Percentiles rank a stretch among this genome's conserved stretches.
Evolutionary conservation across 2,888 invertebrate genomes (phyloP).

Genomic region (Baronia brevicornis): DNA sequence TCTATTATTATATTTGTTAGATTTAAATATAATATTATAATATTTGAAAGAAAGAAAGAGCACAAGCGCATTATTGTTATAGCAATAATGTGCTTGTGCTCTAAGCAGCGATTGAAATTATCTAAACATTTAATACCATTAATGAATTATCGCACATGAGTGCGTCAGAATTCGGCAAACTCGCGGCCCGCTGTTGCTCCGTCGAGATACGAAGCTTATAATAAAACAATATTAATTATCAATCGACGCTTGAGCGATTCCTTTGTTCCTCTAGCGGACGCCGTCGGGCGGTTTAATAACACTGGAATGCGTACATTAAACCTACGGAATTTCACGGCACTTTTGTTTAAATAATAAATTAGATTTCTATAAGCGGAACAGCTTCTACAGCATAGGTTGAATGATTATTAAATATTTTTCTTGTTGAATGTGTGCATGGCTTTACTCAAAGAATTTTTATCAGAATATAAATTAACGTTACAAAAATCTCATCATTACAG

Average conservation of each 20-base stretch:
- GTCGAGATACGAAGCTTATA: conserved; percentile 56
- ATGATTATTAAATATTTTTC: conserved; percentile 23
- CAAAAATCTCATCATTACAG: too few relatives aligned
- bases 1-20: too few relatives aligned
- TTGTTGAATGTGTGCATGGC: conserved; percentile 20
- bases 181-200: conserved; percentile 28
- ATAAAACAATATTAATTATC: conserved; percentile 68
- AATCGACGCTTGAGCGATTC: conserved; percentile 38
- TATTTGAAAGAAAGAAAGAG: too few relatives aligned
- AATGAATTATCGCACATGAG: conserved; percentile 46
- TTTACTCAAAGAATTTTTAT: too few relatives aligned
- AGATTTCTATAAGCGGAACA: conserved; percentile 46
- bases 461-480: too few relatives aligned
- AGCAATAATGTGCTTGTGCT: conserved; percentile 1
- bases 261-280: conserved; percentile 31
- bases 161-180: conserved; percentile 36
- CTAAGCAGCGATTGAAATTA: conserved; percentile 18
- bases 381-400: conserved; percentile 35
- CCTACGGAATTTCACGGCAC: conserved; percentile 48
- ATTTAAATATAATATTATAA: too few relatives aligned
- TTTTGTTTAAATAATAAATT: conserved; percentile 64
- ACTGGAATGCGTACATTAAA: conserved; percentile 59
- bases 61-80: too few relatives aligned
- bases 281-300: conserved; percentile 45
- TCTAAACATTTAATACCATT: conserved; percentile 49